Base-by-base conservation (phyloP, 2,888 invertebrate species). In the Megamerina dolium region DNA sequence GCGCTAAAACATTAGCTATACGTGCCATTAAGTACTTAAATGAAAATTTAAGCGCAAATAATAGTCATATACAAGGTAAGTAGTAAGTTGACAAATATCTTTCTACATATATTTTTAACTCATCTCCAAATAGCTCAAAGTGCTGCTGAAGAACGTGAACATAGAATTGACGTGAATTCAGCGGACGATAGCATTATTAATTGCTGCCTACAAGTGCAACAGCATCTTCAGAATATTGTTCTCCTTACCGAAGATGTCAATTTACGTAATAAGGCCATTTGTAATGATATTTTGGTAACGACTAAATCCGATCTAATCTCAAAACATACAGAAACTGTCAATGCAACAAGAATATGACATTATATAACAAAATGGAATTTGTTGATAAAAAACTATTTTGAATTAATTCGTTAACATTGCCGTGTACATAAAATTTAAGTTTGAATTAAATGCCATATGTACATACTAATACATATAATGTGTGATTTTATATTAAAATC, bases 101-200 rank as follows among this genome's bases (percentile, higher is more conserved):
- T 19, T 8, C 17, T 17, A n/a, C n/a, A 32, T 2, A 21, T 18
- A 10, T 23, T n/a, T n/a, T 16, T 14, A 10, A 19, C 13, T 16
- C 3, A 4, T 10, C 13, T 23, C 10, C 23, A 30, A 8, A 8
- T 23, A 23, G 77, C 74, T 10, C 77, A 77, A 67, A 73, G 71
- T 13, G 72, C 74, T 2, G 39, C 61, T 5, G 75, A 75, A 49
- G 74, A 74, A 36, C 57, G 65, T 1, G 51, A 66, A 3, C 70
- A 72, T 54, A 51, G 68, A 23, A 61, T 73, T 19, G 53, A 68
- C 4, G 68, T 74, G 2, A 62, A 59, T 40, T 68, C 61, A 42
- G 64, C 73, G 1, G 77, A 77, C 51, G 77, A 77, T 56, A 73
- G 74, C 53, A 76, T 77, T 33, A 54, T 77, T 5, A 72, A 74